Percentiles rank a stretch among this genome's conserved stretches.
Conservation (phyloP, 2,888 invertebrate genomes). For the Lasioglossum lativentre region DNA sequence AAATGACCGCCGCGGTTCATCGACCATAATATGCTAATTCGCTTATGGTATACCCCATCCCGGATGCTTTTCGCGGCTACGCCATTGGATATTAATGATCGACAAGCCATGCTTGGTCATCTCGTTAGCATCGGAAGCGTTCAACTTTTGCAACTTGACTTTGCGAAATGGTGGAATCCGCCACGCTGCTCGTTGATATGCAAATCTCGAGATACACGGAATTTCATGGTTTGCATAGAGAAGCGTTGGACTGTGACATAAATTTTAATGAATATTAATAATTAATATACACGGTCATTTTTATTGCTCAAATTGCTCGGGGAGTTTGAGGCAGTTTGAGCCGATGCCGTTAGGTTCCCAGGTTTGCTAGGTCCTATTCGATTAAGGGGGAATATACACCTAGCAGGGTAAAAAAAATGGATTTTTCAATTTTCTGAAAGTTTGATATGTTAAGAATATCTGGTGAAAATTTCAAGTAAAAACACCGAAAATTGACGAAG, state of each 20-base stretch:
- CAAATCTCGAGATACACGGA: neutral
- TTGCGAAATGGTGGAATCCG: conserved; percentile 4
- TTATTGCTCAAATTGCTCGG: neutral
- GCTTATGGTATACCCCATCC: conserved; percentile 16
- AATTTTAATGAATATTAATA: neutral
- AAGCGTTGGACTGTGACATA: neutral
- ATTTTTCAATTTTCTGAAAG: too few relatives aligned
- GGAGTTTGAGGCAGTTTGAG: too few relatives aligned
- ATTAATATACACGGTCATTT: neutral
- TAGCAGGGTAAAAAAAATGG: too few relatives aligned
- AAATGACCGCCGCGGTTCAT: neutral
- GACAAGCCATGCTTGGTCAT: conserved; percentile 17
- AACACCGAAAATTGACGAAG: too few relatives aligned
- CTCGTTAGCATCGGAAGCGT: conserved; percentile 43
- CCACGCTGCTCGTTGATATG: neutral
- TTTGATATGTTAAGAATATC: too few relatives aligned
- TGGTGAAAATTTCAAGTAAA: too few relatives aligned
- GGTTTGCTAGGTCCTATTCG: neutral
- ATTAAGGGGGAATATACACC: too few relatives aligned
- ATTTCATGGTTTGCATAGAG: neutral
- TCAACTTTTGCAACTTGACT: conserved; percentile 16
- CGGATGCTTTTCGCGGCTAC: neutral
- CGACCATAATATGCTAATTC: conserved; percentile 22
- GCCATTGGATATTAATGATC: conserved; percentile 41
- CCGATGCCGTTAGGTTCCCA: neutral